These are phyloP conservation scores for Tenodera sinensis DNA, from an alignment of 2,888 invertebrate genomes.

Conservation along the genomic window DNA sequence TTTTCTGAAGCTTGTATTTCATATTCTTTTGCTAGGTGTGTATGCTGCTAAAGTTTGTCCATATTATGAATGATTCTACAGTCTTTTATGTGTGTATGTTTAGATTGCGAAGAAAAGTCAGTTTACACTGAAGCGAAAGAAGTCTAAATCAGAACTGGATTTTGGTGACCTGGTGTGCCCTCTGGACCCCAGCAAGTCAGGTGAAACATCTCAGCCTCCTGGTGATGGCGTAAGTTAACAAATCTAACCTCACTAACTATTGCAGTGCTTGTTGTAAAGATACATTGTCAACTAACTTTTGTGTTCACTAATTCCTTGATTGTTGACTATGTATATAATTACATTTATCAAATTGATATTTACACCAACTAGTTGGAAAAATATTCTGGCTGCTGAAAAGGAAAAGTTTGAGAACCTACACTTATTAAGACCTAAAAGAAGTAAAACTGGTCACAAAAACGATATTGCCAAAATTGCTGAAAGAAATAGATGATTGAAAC, in stretches of 20 bases:
- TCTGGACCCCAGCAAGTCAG: constrained; percentile 47
- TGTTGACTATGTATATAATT: background rate
- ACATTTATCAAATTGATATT: background rate
- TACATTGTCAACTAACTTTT: background rate
- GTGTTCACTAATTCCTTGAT: background rate
- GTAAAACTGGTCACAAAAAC: no score
- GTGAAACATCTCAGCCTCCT: constrained; percentile 28
- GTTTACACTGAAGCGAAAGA: constrained; percentile 80
- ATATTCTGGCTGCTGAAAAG: no score
- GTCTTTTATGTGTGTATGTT: constrained; percentile 22
- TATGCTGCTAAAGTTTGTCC: background rate
- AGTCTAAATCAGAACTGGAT: constrained; percentile 73
- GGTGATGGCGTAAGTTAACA: constrained; percentile 36
- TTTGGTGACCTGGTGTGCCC: constrained; percentile 86
- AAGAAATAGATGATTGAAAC: no score
- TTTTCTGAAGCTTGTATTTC: background rate
- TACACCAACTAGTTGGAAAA: background rate
- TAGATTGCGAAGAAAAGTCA: constrained; percentile 82
- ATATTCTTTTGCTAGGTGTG: constrained; percentile 21
- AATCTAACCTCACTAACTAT: constrained; percentile 16
- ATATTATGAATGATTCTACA: background rate
- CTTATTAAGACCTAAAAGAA: no score
- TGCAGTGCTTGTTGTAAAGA: background rate
- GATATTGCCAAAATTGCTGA: no score
- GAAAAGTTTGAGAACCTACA: no score